These are phyloP conservation scores for Apis dorsata DNA, from an alignment of 1,140 invertebrate genomes.

Conservation along the genomic window DNA sequence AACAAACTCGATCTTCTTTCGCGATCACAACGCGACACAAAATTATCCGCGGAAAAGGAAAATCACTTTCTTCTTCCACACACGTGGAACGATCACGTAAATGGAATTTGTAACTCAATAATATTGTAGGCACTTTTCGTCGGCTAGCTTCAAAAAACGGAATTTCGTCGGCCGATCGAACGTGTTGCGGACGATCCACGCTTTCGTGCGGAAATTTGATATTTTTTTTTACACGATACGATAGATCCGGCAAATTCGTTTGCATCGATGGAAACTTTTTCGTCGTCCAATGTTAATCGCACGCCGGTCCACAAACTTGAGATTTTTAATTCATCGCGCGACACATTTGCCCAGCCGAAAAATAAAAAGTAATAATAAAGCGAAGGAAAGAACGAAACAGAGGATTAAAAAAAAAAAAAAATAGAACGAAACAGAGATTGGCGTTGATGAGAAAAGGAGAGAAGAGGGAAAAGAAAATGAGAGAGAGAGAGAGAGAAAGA, in stretches of 20 bases:
- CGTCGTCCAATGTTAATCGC: conserved; percentile 34
- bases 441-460: neutral
- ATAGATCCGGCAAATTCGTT: neutral
- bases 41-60: conserved; percentile 38
- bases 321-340: neutral
- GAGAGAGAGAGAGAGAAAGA: neutral
- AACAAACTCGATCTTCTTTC: conserved; percentile 66
- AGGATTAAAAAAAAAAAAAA: too few relatives aligned
- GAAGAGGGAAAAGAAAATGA: neutral
- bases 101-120: conserved; percentile 58
- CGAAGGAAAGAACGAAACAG: neutral
- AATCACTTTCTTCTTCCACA: conserved; percentile 50
- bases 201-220: neutral
- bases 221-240: too few relatives aligned
- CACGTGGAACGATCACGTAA: conserved; percentile 53
- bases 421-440: neutral
- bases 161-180: conserved; percentile 25
- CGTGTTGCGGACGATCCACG: neutral
- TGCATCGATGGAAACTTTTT: neutral
- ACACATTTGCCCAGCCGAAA: conserved; percentile 12
- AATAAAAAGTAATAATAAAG: conserved; percentile 3
- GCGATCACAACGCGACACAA: conserved; percentile 59
- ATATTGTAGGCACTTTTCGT: conserved; percentile 55
- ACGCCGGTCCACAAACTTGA: neutral
- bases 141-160: conserved; percentile 41